Percentiles rank a stretch among this genome's conserved stretches.
These are phyloP conservation scores for Plagodis dolabraria DNA, from an alignment of 2,888 invertebrate genomes.

Conservation along the genomic window DNA sequence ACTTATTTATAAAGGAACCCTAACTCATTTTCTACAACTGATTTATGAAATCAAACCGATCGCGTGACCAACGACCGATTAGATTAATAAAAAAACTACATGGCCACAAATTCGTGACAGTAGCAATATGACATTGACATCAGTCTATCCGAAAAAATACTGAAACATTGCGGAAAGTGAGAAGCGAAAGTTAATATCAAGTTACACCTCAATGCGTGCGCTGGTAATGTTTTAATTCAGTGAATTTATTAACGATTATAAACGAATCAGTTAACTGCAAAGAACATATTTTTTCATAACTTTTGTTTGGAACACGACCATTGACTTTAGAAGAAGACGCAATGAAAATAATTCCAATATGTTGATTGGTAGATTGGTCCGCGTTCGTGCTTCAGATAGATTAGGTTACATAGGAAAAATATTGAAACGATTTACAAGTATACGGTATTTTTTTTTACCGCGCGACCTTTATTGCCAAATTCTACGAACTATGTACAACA, in stretches of 20 bases:
- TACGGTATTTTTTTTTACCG: too few species aligned
- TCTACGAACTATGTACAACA: too few species aligned
- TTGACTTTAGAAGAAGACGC: too few species aligned
- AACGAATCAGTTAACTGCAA: background rate
- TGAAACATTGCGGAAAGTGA: slow-evolving; percentile 40
- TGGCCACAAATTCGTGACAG: slow-evolving; percentile 33
- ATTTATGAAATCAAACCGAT: slow-evolving; percentile 30
- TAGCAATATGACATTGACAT: slow-evolving; percentile 37
- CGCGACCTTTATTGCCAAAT: too few species aligned
- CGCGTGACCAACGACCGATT: slow-evolving; percentile 40
- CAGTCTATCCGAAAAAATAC: slow-evolving; percentile 37
- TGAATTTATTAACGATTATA: background rate
- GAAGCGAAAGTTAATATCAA: slow-evolving; percentile 42
- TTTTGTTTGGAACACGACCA: too few species aligned
- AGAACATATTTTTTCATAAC: too few species aligned
- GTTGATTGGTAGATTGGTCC: too few species aligned
- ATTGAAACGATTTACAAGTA: too few species aligned
- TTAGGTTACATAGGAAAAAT: too few species aligned
- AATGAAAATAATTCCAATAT: too few species aligned
- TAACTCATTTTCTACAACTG: slow-evolving; percentile 17
- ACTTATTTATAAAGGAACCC: slow-evolving; percentile 5
- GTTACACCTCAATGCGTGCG: slow-evolving; percentile 40
- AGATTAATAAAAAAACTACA: slow-evolving; percentile 28
- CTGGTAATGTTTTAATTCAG: background rate
- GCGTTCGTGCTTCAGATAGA: too few species aligned